Evolutionary conservation across 2,888 invertebrate genomes (phyloP).

Genomic region (Synanthedon myopaeformis): DNA sequence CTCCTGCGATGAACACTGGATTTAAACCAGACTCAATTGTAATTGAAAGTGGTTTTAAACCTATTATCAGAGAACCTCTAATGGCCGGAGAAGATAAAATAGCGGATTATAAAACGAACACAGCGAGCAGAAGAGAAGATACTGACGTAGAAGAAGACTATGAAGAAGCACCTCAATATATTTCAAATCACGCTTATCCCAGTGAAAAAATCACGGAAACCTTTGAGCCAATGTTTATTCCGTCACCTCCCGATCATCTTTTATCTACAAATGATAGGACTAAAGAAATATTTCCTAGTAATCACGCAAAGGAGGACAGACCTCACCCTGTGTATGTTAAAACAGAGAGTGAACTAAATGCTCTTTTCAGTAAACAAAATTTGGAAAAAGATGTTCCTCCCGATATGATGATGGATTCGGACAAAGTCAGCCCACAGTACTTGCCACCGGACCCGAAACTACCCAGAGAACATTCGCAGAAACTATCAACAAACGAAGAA

Average conservation of each 20-base stretch:
- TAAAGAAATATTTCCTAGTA: conserved; percentile 50
- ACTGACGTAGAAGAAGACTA: conserved; percentile 58
- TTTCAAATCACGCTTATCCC: conserved; percentile 38
- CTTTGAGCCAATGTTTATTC: conserved; percentile 86
- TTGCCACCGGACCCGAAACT: conserved; percentile 75
- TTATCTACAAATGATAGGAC: conserved; percentile 43
- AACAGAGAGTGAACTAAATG: conserved; percentile 38
- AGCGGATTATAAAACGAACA: conserved; percentile 39
- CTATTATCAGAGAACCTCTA: conserved; percentile 74
- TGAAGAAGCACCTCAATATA: conserved; percentile 48
- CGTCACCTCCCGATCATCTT: conserved; percentile 78
- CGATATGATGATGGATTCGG: conserved; percentile 78
- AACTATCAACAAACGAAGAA: conserved; percentile 33
- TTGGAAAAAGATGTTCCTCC: conserved; percentile 56
- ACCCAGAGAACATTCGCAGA: conserved; percentile 58
- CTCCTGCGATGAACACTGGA: conserved; percentile 78
- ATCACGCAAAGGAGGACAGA: conserved; percentile 59
- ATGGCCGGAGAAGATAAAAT: conserved; percentile 68
- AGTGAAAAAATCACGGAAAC: conserved; percentile 70
- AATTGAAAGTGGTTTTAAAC: conserved; percentile 86
- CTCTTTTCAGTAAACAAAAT: conserved; percentile 47
- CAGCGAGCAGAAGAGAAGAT: conserved; percentile 63
- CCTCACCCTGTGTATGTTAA: conserved; percentile 63
- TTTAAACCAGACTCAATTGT: conserved; percentile 85
- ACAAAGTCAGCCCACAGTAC: conserved; percentile 78